Evolutionary conservation across 2,113 vertebrate genomes (phyloP).

Genomic region (Cyanoramphus novaezelandiae): DNA sequence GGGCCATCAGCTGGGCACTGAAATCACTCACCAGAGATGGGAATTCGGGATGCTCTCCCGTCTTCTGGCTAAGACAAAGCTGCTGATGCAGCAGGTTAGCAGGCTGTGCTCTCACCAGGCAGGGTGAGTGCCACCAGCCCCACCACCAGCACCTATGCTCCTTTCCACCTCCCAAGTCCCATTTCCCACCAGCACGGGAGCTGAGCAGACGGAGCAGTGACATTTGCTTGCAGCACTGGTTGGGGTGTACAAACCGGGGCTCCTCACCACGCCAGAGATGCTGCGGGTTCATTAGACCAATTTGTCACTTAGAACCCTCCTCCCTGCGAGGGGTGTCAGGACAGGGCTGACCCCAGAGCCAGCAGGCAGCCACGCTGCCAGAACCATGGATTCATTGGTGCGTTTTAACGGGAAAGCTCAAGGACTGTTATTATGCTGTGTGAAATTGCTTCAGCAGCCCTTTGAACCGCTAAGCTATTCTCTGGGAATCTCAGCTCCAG

Average conservation of each 20-base stretch:
- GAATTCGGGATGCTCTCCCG: neutral
- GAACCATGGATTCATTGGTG: neutral
- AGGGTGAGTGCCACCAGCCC: neutral
- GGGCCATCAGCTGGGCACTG: neutral
- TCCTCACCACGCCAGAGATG: neutral
- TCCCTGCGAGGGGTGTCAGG: fast-evolving
- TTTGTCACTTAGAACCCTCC: neutral
- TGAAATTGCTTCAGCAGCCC: slow-evolving; percentile 1
- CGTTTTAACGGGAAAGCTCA: neutral
- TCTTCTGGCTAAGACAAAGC: neutral
- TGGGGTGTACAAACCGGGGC: fast-evolving
- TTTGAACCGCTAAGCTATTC: neutral
- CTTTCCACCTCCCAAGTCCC: neutral
- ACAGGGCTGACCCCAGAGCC: neutral
- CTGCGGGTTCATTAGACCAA: neutral
- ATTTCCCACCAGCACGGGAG: fast-evolving
- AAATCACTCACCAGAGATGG: neutral
- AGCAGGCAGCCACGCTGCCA: neutral
- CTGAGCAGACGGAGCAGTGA: neutral
- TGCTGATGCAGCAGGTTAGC: neutral
- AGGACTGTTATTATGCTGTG: neutral
- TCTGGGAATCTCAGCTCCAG: neutral
- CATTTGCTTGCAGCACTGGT: fast-evolving
- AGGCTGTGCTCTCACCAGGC: neutral
- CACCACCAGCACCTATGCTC: fast-evolving